Percentiles rank a stretch among this genome's conserved stretches.
Conservation (phyloP, 2,113 vertebrate genomes). For the Hirundichthys speculiger region DNA sequence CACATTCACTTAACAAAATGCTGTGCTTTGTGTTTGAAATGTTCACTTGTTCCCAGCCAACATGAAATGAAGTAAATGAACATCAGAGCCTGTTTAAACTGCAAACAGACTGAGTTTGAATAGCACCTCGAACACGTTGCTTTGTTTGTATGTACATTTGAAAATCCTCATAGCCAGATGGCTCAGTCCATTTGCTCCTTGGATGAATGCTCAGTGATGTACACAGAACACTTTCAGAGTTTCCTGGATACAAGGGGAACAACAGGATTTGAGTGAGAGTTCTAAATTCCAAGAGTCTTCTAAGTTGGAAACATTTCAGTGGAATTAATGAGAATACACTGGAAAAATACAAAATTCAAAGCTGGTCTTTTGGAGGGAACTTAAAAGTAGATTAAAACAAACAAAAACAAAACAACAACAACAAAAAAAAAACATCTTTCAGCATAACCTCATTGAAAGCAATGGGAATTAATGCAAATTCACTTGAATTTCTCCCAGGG, state of each 20-base stretch:
- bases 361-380: too few relatives aligned
- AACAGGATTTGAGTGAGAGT: background rate
- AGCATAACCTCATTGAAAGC: too few relatives aligned
- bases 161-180: slow-evolving; percentile 31
- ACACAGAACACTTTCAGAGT: slow-evolving; percentile 34
- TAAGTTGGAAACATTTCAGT: too few relatives aligned
- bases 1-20: background rate
- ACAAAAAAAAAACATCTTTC: too few relatives aligned
- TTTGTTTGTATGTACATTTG: slow-evolving; percentile 3
- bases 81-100: slow-evolving; percentile 1
- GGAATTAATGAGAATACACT: too few relatives aligned
- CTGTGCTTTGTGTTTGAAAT: background rate
- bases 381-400: too few relatives aligned
- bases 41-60: background rate
- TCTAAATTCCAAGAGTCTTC: too few relatives aligned
- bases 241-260: slow-evolving; percentile 44
- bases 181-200: slow-evolving; percentile 24
- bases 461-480: too few relatives aligned
- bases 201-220: slow-evolving; percentile 31
- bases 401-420: too few relatives aligned
- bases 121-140: background rate
- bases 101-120: slow-evolving; percentile 9
- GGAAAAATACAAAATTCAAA: too few relatives aligned
- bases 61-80: slow-evolving; percentile 18
- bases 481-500: too few relatives aligned